These are phyloP conservation scores for Lasioglossum calceatum DNA, from an alignment of 2,888 invertebrate species.

Conservation along the genomic window DNA sequence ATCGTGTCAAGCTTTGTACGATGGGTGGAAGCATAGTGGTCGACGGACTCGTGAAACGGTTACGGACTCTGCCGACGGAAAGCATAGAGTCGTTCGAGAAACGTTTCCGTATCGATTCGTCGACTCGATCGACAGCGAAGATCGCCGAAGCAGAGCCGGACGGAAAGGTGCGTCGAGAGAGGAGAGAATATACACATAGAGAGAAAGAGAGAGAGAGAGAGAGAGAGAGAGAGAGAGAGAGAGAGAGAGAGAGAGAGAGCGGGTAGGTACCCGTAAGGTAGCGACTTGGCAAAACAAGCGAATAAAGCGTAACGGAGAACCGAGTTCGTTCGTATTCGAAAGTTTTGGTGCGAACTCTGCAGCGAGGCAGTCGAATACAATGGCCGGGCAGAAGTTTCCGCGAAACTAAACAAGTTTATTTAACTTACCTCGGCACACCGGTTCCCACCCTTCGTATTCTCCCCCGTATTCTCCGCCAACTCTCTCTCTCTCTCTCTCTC, in stretches of 20 bases:
- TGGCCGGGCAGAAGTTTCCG: constrained; percentile 79
- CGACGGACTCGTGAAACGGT: not conserved
- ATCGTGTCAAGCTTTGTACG: not conserved
- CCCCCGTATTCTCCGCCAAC: constrained; percentile 35
- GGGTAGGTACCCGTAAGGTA: constrained; percentile 36
- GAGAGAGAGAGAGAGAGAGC: not conserved
- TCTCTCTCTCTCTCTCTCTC: constrained; percentile 48
- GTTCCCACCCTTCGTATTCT: constrained; percentile 50
- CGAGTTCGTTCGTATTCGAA: constrained; percentile 80
- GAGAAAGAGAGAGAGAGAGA: not conserved
- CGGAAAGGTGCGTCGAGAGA: not conserved
- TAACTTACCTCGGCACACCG: constrained; percentile 79
- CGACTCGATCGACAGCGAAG: not conserved
- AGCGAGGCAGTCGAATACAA: constrained; percentile 80
- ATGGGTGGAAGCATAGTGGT: too few relatives aligned
- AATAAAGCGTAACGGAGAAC: constrained; percentile 80
- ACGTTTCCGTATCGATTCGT: not conserved
- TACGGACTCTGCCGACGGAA: not conserved
- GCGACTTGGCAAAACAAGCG: constrained; percentile 77
- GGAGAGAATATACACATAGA: not conserved
- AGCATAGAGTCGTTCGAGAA: not conserved
- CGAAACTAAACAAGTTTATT: constrained; percentile 84
- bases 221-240: not conserved
- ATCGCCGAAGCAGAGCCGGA: not conserved
- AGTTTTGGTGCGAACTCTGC: constrained; percentile 78